Evolutionary conservation across 2,113 vertebrate species (phyloP), one percentile per base, ranked within the genome.

Genomic region (Porphyrio hochstetteri): DNA sequence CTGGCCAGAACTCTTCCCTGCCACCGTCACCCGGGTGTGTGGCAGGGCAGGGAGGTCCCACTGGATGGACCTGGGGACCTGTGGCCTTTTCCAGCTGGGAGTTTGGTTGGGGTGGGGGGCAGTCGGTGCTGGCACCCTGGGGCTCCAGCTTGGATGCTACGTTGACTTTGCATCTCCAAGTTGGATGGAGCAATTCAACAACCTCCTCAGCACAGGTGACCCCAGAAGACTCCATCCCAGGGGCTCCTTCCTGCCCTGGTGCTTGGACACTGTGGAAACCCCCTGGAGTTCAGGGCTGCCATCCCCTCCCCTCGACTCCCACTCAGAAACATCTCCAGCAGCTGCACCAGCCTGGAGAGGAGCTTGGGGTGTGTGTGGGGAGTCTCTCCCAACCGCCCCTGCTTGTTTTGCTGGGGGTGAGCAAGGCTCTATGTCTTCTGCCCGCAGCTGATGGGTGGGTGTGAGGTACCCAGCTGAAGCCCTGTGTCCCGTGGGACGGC

Each of bases 1-100:
- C 44, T 65, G 82, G 10, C 14, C 1, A 5, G 42, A 53, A n/a
- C 4, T 7, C 11, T 60, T 20, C 50, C 5, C 55, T 64, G 74
- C 38, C 44, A 8, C 50, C 3, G 4, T 42, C 83, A 28, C 19
- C 35, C 4, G 4, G 38, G 8, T 1, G 1, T 13, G 44, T 52
- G 75, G 5, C 65, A 81, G 44, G 60, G 18, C 46, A 57, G 75
- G 64, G 36, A 42, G 12, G 11, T 63, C 64, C 74, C 27, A 42
- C 42, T 17, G 42, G 0, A 0, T 12, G 56, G 46, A 92, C 10
- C 56, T 0, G 1, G 20, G 17, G 13, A 18, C 13, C 0, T 0
- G 2, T 65, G 59, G 25, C 19, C 19, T 72, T 57, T 52, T 38
- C 69, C 55, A 18, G 23, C 23, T 35, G 46, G 60, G 75, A 63